Percentiles rank a stretch among this genome's conserved stretches.
Conservation (phyloP, 2,797 vertebrate genomes). For the Gymnothorax javanicus region DNA sequence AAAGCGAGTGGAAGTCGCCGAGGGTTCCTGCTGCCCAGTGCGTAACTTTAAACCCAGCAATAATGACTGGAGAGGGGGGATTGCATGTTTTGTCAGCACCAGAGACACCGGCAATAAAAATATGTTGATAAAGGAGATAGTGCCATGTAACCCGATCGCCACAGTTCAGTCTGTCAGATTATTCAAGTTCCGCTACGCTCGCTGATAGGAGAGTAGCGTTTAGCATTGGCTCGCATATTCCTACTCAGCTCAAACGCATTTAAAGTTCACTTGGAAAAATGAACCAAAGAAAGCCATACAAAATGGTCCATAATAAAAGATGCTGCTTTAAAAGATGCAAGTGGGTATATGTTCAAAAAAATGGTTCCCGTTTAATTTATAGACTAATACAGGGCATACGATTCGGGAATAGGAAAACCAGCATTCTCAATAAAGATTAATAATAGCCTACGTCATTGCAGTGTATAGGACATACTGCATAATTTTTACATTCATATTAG, state of each 20-base stretch:
- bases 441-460: no score
- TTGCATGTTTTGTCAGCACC: not conserved
- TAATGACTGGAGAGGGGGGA: not conserved
- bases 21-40: not conserved
- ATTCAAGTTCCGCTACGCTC: not conserved
- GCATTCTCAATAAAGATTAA: no score
- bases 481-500: no score
- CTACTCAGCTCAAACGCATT: no score
- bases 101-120: not conserved
- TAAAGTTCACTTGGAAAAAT: not conserved
- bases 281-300: not conserved
- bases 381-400: no score
- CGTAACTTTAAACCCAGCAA: slow-evolving; percentile 1
- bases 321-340: not conserved
- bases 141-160: not conserved
- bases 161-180: not conserved
- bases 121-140: not conserved
- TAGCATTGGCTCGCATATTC: not conserved
- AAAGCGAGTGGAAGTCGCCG: not conserved
- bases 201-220: not conserved
- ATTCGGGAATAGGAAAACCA: no score
- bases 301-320: not conserved
- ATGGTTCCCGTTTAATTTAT: no score
- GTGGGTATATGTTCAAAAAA: no score
- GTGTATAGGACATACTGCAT: no score